These are phyloP conservation scores for Lochmaea capreae DNA, from an alignment of 2,888 invertebrate species.

Conservation along the genomic window DNA sequence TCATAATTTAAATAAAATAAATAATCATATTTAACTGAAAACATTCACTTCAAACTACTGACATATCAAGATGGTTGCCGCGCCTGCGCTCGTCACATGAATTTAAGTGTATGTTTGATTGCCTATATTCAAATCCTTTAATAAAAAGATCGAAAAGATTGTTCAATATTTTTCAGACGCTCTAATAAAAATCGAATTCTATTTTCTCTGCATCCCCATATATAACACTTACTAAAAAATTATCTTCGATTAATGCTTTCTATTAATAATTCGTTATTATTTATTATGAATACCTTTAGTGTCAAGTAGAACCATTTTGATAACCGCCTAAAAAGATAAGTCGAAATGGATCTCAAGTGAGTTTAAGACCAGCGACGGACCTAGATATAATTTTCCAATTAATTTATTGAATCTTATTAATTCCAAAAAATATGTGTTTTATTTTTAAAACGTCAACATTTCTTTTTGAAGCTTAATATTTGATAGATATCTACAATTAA, in stretches of 20 bases:
- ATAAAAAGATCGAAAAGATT: no score
- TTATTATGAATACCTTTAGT: conserved; percentile 31
- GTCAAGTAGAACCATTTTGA: conserved; percentile 43
- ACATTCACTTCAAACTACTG: no score
- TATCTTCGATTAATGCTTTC: conserved; percentile 27
- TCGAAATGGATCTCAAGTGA: conserved; percentile 61
- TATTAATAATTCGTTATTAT: conserved; percentile 37
- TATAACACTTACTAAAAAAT: conserved; percentile 1
- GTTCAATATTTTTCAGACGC: neutral
- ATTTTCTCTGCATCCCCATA: conserved; percentile 10
- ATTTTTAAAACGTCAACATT: neutral
- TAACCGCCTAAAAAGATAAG: conserved; percentile 46
- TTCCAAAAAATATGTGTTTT: no score
- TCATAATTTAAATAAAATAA: no score
- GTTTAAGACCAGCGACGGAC: neutral
- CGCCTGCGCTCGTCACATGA: no score
- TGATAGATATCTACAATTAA: no score
- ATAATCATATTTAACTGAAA: no score
- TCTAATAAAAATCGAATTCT: conserved; percentile 9
- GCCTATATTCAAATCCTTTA: no score
- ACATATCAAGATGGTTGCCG: no score
- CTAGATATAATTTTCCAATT: neutral
- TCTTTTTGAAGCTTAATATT: no score
- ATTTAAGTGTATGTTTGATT: no score
- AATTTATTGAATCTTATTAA: neutral